phyloP scores from a whole-genome alignment of 2,797 vertebrate species.

The Acestrorhynchus altus region DNA sequence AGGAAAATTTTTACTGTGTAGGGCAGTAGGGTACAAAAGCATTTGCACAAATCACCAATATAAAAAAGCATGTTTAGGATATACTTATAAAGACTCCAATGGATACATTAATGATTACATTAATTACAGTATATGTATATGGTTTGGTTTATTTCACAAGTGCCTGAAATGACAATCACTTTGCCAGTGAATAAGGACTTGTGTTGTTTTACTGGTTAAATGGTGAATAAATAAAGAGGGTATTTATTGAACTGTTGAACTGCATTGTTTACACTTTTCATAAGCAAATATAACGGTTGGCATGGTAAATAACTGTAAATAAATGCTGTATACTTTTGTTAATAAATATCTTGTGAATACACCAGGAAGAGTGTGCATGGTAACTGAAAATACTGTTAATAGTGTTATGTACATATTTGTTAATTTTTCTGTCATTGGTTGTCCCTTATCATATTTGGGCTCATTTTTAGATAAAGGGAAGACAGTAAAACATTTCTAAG shows the following conservation, averaged over 20 bases:
- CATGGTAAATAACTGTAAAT: conserved; percentile 28
- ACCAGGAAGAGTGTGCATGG: background rate
- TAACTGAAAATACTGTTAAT: no score
- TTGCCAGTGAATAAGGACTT: conserved; percentile 14
- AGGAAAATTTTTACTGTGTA: background rate
- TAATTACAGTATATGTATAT: conserved; percentile 6
- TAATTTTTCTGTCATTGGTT: no score
- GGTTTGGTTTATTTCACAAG: conserved; percentile 44
- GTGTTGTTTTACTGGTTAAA: conserved; percentile 22
- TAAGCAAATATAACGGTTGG: conserved; percentile 8
- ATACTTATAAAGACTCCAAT: conserved; percentile 18
- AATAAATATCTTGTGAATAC: conserved; percentile 29
- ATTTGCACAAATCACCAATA: conserved; percentile 6
- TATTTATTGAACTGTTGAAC: conserved; percentile 40
- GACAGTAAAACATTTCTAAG: no score
- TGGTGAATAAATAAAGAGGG: conserved; percentile 14
- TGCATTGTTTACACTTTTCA: conserved; percentile 81
- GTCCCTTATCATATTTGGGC: no score
- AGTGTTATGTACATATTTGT: no score
- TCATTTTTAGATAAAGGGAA: no score
- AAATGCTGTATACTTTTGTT: conserved; percentile 10
- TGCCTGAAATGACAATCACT: conserved; percentile 59
- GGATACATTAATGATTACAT: background rate
- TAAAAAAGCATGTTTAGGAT: background rate
- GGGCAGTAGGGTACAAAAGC: conserved; percentile 6